Percentiles rank a stretch among this genome's conserved stretches.
Evolutionary conservation across 2,113 vertebrate species (phyloP).

Genomic region (Hemiprocne comata): DNA sequence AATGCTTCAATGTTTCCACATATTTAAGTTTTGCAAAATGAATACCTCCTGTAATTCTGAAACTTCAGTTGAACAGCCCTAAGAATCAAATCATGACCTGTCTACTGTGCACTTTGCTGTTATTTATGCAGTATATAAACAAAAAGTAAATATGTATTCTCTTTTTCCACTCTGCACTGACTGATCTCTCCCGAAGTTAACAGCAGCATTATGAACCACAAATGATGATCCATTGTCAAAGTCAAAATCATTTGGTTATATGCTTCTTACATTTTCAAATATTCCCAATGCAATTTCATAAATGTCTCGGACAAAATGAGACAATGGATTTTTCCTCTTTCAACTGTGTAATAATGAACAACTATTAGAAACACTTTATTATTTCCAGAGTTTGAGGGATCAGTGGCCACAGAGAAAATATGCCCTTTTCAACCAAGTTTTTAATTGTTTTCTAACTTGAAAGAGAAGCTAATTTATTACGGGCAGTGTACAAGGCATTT

Average conservation of each 20-base stretch:
- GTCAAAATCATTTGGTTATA: slow-evolving; percentile 34
- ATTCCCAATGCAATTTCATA: slow-evolving; percentile 38
- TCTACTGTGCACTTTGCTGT: neutral
- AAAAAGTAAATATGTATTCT: slow-evolving; percentile 60
- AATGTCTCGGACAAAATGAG: slow-evolving; percentile 46
- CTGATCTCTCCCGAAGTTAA: slow-evolving; percentile 38
- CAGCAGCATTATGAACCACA: slow-evolving; percentile 40
- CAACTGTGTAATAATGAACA: slow-evolving; percentile 57
- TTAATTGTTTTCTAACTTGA: slow-evolving; percentile 69
- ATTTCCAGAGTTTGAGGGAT: slow-evolving; percentile 54
- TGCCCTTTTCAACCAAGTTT: slow-evolving; percentile 60
- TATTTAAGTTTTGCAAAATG: neutral
- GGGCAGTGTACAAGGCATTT: slow-evolving; percentile 25
- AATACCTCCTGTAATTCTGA: neutral
- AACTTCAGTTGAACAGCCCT: neutral
- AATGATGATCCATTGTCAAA: slow-evolving; percentile 42
- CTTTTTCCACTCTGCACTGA: slow-evolving; percentile 40
- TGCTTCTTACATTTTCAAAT: slow-evolving; percentile 44
- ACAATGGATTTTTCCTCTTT: slow-evolving; percentile 57
- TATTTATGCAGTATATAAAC: slow-evolving; percentile 38
- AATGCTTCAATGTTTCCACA: neutral
- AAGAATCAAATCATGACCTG: neutral
- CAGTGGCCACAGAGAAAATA: slow-evolving; percentile 62
- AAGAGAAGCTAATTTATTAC: slow-evolving; percentile 64
- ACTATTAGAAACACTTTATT: slow-evolving; percentile 60